Base-by-base conservation (phyloP, 1,140 invertebrate species). In the Drosophila azteca region DNA sequence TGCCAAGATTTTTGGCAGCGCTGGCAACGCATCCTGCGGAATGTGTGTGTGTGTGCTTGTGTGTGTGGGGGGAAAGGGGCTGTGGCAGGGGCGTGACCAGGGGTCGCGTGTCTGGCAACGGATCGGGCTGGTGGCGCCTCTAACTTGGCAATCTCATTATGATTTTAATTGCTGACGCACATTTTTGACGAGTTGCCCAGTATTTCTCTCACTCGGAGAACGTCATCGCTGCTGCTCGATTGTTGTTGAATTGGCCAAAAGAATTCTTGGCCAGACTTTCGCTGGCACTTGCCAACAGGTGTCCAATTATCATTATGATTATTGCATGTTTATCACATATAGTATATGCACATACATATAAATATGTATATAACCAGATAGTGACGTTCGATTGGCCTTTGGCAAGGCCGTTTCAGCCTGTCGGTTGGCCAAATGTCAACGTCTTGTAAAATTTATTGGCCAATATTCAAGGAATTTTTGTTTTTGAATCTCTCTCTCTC, bases 101-200 rank as follows among this genome's bases (percentile, higher is more conserved):
- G 71, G 49, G 61, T 75, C 71, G 71, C 71, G 71, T 75, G 71
- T 66, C 59, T 77, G 85, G 70, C 87, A 69, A 75, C 73, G 58
- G 62, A 61, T 78, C 67, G 55, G 54, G 52, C 50, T 57, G 67
- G 52, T 55, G 79, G 72, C 68, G 75, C 71, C 81, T 54, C 71
- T 61, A 59, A 75, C 76, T 90, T 87, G 87, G 81, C 85, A 82
- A 82, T 79, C 76, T 79, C 76, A 87, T 90, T 89, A 89, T 90
- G 82, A 90, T 87, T 83, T 90, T 90, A 90, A 90, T 90, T 90
- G 87, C 82, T 83, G 81, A 87, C 87, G 83, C 83, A 89, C 77
- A 87, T 73, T 84, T 89, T 90, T 82, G 87, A 90, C 81, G 85
- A 85, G 66, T 69, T 90, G 87, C 87, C 87, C 79, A 90, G 79